Evolutionary conservation across 2,888 invertebrate species (phyloP).

Genomic region (Tenthredo notha): DNA sequence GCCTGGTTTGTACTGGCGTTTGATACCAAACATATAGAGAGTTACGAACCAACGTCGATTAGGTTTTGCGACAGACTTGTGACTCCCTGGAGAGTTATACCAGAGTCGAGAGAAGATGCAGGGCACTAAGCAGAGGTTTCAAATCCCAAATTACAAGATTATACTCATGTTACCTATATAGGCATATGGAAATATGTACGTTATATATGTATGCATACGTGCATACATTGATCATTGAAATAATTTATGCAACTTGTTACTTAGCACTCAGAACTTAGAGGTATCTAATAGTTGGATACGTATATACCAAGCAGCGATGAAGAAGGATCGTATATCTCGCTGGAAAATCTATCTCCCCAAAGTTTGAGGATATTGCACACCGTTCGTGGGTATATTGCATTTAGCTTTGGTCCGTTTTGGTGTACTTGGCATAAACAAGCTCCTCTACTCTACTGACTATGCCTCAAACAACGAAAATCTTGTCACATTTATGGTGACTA

Average conservation of each 20-base stretch:
- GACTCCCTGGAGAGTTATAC: neutral
- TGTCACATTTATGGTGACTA: neutral
- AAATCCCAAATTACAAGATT: neutral
- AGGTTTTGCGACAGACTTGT: slow-evolving; percentile 41
- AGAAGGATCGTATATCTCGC: neutral
- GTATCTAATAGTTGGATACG: neutral
- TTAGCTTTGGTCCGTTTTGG: slow-evolving; percentile 9
- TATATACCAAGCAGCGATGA: neutral
- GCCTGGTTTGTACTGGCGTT: neutral
- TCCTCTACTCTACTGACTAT: neutral
- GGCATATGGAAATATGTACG: neutral
- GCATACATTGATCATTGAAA: neutral
- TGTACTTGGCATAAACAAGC: neutral
- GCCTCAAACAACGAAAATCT: neutral
- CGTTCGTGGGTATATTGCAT: slow-evolving; percentile 5
- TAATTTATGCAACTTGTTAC: neutral
- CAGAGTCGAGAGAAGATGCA: neutral
- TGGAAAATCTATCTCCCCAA: neutral
- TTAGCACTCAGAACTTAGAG: neutral
- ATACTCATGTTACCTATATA: neutral
- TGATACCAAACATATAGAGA: slow-evolving; percentile 25
- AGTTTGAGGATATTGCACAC: slow-evolving; percentile 27
- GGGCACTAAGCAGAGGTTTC: neutral
- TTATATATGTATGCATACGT: neutral
- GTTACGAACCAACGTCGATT: slow-evolving; percentile 29